Percentiles rank a stretch among this genome's conserved stretches.
Conservation (phyloP, 2,888 invertebrate species). For the Tupiocoris notatus region DNA sequence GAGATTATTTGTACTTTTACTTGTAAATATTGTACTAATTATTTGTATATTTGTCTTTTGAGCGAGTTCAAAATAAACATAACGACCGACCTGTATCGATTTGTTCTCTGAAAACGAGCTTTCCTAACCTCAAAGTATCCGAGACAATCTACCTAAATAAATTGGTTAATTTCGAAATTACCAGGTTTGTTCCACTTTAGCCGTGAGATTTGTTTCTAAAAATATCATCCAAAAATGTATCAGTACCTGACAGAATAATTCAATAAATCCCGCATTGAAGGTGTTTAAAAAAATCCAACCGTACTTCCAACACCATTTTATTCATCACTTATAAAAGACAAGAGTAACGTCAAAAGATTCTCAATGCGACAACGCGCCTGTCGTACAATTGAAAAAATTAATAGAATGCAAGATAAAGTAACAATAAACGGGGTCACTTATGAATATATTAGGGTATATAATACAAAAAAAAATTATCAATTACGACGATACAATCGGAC, state of each 20-base stretch:
- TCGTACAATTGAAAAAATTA: neutral
- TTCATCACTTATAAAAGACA: neutral
- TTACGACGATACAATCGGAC: neutral
- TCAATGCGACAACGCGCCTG: neutral
- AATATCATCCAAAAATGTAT: too few species aligned
- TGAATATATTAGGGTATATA: neutral
- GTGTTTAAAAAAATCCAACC: too few species aligned
- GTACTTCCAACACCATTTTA: neutral
- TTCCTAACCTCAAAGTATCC: too few species aligned
- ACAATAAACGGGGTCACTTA: neutral
- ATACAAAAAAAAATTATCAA: neutral
- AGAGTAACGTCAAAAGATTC: neutral
- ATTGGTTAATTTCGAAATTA: too few species aligned
- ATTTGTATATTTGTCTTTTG: neutral
- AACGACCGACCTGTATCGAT: too few species aligned
- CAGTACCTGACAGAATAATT: too few species aligned
- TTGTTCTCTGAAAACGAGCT: too few species aligned
- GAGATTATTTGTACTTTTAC: neutral
- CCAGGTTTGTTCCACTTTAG: too few species aligned
- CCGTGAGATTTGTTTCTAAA: too few species aligned
- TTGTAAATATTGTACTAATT: neutral
- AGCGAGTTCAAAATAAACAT: neutral
- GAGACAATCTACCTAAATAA: too few species aligned
- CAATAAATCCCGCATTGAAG: too few species aligned
- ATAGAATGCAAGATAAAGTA: neutral